Base-by-base conservation (phyloP, 2,888 invertebrate genomes). In the Acanthosepion lycidas region DNA sequence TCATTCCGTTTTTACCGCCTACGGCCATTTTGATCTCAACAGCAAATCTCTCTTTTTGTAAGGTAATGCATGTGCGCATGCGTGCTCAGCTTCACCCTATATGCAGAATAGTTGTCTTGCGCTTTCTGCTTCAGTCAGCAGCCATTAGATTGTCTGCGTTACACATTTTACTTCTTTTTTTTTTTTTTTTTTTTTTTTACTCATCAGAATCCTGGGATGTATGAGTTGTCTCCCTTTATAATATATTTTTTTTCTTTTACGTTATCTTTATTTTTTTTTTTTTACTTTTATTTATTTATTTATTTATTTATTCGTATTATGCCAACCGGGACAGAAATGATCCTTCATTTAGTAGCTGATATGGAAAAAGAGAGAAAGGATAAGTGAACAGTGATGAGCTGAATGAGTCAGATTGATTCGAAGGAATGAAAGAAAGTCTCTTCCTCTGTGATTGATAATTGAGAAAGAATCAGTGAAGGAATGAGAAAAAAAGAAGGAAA, bases 61-160 rank as follows among this genome's bases (percentile, higher is more conserved):
- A 15, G n/a, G 78, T 78, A 78, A 78, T 78, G 78, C 78, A 78
- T 78, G 78, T 78, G n/a, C 78, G 78, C 78, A n/a, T 78, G 78
- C 15, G 78, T 28, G n/a, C 8, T 59, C 59, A 59, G 23, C 78
- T n/a, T 33, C 78, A 12, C 78, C 78, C 33, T 1, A n/a, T 78
- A 1, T 0, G 12, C 78, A 33, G 33, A 78, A 33, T 18, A 78
- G n/a, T 33, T 78, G n/a, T 78, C n/a, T 78, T 9, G 33, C 12
- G 78, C 78, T 78, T 78, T 78, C 78, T 78, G 78, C 78, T 78
- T 78, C 78, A 78, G 6, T 28, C 78, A 15, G 9, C n/a, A n/a
- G 78, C 78, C 78, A 78, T 78, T 78, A 78, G 78, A 78, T 78
- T 78, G n/a, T 78, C 78, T n/a, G 78, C n/a, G n/a, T 78, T 78